These are phyloP conservation scores for Pandion haliaetus DNA, from an alignment of 2,113 vertebrate genomes.

Conservation along the genomic window DNA sequence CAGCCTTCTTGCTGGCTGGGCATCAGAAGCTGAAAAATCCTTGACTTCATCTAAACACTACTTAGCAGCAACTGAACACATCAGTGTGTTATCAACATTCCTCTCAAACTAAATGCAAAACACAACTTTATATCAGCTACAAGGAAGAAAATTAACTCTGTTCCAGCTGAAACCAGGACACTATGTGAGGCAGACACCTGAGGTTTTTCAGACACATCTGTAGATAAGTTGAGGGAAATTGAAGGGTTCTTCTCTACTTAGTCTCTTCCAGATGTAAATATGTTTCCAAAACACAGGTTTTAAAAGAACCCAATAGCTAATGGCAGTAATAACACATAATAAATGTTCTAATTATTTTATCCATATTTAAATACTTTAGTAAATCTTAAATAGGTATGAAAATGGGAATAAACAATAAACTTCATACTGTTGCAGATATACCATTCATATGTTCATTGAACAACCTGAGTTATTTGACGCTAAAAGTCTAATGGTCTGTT, in stretches of 20 bases:
- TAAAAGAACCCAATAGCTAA: not conserved
- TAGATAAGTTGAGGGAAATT: not conserved
- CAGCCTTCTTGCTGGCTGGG: no score
- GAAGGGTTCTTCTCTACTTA: not conserved
- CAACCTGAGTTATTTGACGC: not conserved
- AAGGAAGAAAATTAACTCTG: no score
- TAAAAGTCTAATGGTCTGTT: not conserved
- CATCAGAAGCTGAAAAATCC: no score
- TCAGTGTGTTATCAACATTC: no score
- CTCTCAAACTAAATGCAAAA: no score
- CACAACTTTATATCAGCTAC: no score
- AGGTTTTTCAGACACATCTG: not conserved
- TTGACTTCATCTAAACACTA: no score
- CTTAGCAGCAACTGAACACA: no score
- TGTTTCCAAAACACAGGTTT: not conserved
- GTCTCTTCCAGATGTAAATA: not conserved
- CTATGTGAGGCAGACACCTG: not conserved
- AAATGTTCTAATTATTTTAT: not conserved
- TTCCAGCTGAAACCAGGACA: no score
- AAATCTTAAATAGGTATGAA: not conserved
- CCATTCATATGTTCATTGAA: not conserved
- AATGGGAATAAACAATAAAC: not conserved
- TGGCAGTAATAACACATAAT: not conserved
- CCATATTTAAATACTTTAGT: not conserved
- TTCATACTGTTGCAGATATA: not conserved